Percentiles rank a stretch among this genome's conserved stretches.
phyloP scores from a whole-genome alignment of 2,888 invertebrate genomes.

The Alcis repandata region DNA sequence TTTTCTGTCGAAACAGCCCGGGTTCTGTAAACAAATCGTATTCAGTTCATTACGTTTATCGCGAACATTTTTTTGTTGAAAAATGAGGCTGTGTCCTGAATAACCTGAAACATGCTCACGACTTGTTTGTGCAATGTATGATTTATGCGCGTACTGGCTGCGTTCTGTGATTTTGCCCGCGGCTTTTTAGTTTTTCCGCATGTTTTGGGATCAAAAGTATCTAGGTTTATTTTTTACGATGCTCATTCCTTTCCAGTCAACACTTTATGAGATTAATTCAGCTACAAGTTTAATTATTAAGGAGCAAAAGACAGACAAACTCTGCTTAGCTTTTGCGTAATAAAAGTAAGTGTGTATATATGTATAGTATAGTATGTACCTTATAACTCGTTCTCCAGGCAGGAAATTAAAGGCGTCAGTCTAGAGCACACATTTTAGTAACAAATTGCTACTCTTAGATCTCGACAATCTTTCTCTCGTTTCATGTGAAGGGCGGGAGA shows the following conservation, averaged over 20 bases:
- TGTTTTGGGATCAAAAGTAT: no score
- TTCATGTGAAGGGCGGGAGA: constrained; percentile 11
- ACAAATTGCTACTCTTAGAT: constrained; percentile 11
- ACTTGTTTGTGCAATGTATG: neutral
- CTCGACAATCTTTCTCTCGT: constrained; percentile 9
- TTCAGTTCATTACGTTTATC: constrained; percentile 10
- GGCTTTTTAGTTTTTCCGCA: no score
- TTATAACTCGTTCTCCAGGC: neutral
- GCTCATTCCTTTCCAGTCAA: no score
- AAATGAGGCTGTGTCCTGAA: neutral
- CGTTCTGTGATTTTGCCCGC: no score
- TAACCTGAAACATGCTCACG: neutral
- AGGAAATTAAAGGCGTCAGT: constrained; percentile 14
- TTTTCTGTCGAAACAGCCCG: neutral
- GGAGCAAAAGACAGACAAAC: no score
- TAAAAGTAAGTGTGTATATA: neutral
- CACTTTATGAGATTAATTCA: no score
- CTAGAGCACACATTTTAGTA: neutral
- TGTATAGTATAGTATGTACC: neutral
- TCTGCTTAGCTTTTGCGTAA: neutral
- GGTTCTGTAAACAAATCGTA: neutral
- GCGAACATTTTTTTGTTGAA: neutral
- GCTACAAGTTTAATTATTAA: no score
- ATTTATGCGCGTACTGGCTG: no score
- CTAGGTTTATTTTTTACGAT: no score